Percentiles rank a stretch among this genome's conserved stretches.
phyloP scores from a whole-genome alignment of 2,888 invertebrate genomes.

The Smittia aterrima region DNA sequence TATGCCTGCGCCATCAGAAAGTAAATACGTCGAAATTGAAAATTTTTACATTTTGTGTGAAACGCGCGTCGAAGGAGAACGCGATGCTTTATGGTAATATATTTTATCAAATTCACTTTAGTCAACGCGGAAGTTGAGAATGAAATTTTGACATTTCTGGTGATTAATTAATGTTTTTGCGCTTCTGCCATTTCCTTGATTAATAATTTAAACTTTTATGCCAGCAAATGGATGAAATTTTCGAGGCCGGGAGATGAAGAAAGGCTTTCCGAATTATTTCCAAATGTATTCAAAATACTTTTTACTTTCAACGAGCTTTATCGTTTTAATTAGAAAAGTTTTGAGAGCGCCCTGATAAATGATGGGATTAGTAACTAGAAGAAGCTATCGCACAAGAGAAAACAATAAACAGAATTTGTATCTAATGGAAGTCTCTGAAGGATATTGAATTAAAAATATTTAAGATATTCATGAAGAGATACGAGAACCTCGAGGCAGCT shows the following conservation, averaged over 20 bases:
- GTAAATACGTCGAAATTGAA: not conserved
- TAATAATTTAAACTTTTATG: not conserved
- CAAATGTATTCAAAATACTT: not conserved
- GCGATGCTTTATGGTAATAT: not conserved
- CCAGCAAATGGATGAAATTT: not conserved
- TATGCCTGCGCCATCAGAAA: not conserved
- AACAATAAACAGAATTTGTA: not conserved
- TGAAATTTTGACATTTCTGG: constrained; percentile 6
- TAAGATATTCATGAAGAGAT: no score
- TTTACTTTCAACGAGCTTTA: not conserved
- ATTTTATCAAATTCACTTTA: not conserved
- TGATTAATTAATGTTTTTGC: not conserved
- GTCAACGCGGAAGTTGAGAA: not conserved
- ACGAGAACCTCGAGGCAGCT: no score
- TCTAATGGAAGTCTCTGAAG: not conserved
- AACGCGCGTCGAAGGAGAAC: no score
- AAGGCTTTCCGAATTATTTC: not conserved
- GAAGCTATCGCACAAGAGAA: not conserved
- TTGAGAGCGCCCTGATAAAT: not conserved
- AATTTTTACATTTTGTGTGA: not conserved
- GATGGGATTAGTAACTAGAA: not conserved
- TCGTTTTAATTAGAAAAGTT: constrained; percentile 5
- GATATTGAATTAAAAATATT: no score
- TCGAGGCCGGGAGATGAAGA: not conserved
- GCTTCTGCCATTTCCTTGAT: not conserved